Percentiles rank a stretch among this genome's conserved stretches.
phyloP scores from a whole-genome alignment of 1,140 invertebrate species.

The Carposina sasakii region DNA sequence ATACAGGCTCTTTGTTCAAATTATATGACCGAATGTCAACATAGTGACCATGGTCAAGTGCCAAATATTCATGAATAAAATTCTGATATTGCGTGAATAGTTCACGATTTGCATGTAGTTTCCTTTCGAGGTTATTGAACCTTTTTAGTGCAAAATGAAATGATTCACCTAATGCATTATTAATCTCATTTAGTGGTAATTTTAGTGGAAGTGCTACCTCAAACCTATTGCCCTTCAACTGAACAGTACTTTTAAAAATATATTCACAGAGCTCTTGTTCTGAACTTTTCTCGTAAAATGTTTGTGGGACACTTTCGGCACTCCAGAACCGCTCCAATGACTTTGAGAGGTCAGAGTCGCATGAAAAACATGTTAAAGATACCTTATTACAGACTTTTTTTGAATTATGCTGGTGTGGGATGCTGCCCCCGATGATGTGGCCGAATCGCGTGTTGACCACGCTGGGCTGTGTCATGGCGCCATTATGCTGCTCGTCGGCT shows the following conservation, averaged over 20 bases:
- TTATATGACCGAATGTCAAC: neutral
- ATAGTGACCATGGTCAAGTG: constrained; percentile 4
- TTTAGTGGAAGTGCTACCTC: constrained; percentile 12
- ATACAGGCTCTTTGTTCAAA: neutral
- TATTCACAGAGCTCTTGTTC: constrained; percentile 5
- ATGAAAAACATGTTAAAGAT: no score
- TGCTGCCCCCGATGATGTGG: neutral
- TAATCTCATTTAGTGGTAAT: constrained; percentile 6
- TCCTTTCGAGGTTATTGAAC: constrained; percentile 11
- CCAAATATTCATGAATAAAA: constrained; percentile 13
- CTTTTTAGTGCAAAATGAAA: constrained; percentile 11
- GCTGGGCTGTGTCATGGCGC: no score
- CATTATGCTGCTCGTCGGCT: neutral
- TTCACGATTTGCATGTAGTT: constrained; percentile 4
- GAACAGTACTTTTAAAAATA: constrained; percentile 1
- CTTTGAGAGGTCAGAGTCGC: neutral
- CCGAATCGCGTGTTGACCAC: constrained; percentile 8
- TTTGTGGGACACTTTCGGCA: constrained; percentile 7
- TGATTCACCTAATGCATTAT: constrained; percentile 6
- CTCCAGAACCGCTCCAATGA: constrained; percentile 1
- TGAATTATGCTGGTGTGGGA: neutral
- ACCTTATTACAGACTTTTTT: neutral
- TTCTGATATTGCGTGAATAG: constrained; percentile 6
- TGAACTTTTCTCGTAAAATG: neutral
- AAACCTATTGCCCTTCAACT: constrained; percentile 11